phyloP scores from a whole-genome alignment of 2,797 vertebrate species.

The Gallinago nigripennis region DNA sequence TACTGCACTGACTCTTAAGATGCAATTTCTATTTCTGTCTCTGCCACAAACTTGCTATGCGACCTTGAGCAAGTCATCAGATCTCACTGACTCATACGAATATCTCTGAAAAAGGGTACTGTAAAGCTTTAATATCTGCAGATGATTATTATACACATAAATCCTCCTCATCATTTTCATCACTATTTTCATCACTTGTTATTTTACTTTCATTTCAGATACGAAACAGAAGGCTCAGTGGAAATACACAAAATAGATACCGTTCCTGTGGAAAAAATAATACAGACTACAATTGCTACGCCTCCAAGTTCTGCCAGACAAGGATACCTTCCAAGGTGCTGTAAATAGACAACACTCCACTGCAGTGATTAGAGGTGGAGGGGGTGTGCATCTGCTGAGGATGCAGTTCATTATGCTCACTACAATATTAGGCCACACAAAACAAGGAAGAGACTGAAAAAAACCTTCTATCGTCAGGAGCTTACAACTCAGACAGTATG shows the following conservation, averaged over 20 bases:
- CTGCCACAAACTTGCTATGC: background rate
- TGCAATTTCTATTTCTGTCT: slow-evolving; percentile 9
- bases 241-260: background rate
- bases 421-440: background rate
- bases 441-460: background rate
- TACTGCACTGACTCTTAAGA: background rate
- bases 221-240: background rate
- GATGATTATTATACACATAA: background rate
- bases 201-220: background rate
- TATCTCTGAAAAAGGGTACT: background rate
- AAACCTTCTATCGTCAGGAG: background rate
- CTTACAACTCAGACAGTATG: background rate
- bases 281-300: background rate
- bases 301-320: background rate
- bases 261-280: background rate
- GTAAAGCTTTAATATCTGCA: slow-evolving; percentile 51
- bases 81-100: background rate
- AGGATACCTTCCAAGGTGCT: background rate
- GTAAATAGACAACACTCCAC: fast-evolving
- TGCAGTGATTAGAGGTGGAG: background rate
- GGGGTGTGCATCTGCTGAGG: background rate
- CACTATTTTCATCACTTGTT: slow-evolving; percentile 11
- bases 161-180: slow-evolving; percentile 25
- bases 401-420: background rate
- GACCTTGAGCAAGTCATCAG: slow-evolving; percentile 44